A percentile compares a stretch with the other conserved stretches of the same genome.
Conservation (phyloP, 1,140 invertebrate species). For the Heliconius nattereri region DNA sequence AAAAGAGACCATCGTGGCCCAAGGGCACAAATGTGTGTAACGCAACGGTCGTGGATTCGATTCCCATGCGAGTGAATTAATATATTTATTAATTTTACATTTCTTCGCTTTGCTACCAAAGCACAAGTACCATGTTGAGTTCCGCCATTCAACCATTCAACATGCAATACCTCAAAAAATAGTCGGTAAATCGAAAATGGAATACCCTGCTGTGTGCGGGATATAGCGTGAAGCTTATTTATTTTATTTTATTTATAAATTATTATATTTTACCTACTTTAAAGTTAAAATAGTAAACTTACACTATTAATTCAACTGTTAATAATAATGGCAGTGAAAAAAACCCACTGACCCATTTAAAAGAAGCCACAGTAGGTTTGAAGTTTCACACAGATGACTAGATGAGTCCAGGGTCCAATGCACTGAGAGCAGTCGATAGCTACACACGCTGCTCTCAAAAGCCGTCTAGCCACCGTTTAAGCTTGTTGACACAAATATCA, state of each 20-base stretch:
- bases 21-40: too few relatives aligned
- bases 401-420: constrained; percentile 28
- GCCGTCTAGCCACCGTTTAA: constrained; percentile 23
- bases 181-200: too few relatives aligned
- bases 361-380: constrained; percentile 39
- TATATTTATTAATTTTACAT: too few relatives aligned
- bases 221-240: too few relatives aligned
- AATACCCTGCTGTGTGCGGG: too few relatives aligned
- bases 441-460: constrained; percentile 20
- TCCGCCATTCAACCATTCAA: too few relatives aligned
- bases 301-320: background rate
- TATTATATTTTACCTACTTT: background rate
- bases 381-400: constrained; percentile 40
- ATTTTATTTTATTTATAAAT: background rate
- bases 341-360: constrained; percentile 40
- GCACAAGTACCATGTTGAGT: too few relatives aligned
- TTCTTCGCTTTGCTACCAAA: too few relatives aligned
- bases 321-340: constrained; percentile 1
- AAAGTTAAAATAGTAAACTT: background rate
- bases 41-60: too few relatives aligned
- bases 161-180: too few relatives aligned
- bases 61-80: too few relatives aligned
- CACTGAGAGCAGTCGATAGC: constrained; percentile 39
- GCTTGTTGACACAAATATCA: constrained; percentile 10
- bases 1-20: too few relatives aligned